Evolutionary conservation across 53 echinoderm and acorn worm species (phyloP).

Genomic region (Patiria pectinifera): DNA sequence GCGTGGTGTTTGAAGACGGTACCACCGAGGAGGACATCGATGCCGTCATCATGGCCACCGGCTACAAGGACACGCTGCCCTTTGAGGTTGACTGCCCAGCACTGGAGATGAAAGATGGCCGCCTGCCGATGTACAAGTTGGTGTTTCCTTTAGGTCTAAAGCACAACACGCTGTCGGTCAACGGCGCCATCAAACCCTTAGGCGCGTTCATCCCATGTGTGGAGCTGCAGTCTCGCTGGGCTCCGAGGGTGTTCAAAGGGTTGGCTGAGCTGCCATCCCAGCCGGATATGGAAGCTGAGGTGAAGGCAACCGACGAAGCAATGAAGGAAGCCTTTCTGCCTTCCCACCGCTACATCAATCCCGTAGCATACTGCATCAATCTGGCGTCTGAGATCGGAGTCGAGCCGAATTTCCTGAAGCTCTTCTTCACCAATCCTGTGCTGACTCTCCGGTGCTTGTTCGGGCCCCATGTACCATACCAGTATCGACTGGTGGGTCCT

Average conservation of each 20-base stretch:
- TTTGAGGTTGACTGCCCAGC: slow-evolving; percentile 63
- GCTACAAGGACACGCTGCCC: slow-evolving; percentile 73
- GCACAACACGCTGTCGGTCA: slow-evolving; percentile 71
- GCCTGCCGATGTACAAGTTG: slow-evolving; percentile 68
- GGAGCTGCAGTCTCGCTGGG: slow-evolving; percentile 81
- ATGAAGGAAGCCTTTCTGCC: slow-evolving; percentile 70
- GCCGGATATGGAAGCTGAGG: slow-evolving; percentile 68
- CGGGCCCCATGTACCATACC: slow-evolving; percentile 70
- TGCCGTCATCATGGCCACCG: slow-evolving; percentile 78
- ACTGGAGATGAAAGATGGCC: slow-evolving; percentile 61
- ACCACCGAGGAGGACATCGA: slow-evolving; percentile 75
- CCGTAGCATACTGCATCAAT: slow-evolving; percentile 62
- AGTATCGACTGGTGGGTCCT: slow-evolving; percentile 76
- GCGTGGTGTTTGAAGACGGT: slow-evolving; percentile 78
- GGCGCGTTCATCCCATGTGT: slow-evolving; percentile 61
- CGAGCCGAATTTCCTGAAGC: slow-evolving; percentile 54
- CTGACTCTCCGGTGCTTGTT: slow-evolving; percentile 58
- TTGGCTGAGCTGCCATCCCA: slow-evolving; percentile 60
- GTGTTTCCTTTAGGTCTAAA: slow-evolving; percentile 65
- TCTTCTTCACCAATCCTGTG: slow-evolving; percentile 53
- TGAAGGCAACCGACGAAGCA: slow-evolving; percentile 51
- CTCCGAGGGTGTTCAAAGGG: slow-evolving; percentile 76
- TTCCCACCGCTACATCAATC: slow-evolving; percentile 70
- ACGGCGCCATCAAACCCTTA: slow-evolving; percentile 70
- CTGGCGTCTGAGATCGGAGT: slow-evolving; percentile 73